A percentile compares a stretch with the other conserved stretches of the same genome.
Conservation (phyloP, 2,888 invertebrate species). For the Mylabris sibirica region DNA sequence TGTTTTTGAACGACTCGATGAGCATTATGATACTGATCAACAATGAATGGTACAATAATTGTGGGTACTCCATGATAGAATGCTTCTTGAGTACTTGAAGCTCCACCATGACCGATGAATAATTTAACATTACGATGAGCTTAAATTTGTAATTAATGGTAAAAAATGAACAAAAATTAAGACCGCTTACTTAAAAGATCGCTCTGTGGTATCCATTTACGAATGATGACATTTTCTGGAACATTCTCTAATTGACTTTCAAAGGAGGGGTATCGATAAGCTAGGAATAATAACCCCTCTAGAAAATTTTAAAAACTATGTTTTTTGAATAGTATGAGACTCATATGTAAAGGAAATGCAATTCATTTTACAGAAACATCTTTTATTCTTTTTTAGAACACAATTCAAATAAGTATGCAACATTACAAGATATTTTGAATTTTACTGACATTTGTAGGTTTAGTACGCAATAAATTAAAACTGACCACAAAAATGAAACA, state of each 20-base stretch:
- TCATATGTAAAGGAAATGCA: no score
- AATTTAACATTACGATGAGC: constrained; percentile 45
- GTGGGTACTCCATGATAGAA: constrained; percentile 43
- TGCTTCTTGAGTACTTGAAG: constrained; percentile 43
- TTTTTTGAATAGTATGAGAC: no score
- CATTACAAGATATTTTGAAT: no score
- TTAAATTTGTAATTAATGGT: constrained; percentile 21
- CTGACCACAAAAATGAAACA: no score
- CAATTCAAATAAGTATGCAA: no score
- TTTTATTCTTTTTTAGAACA: no score
- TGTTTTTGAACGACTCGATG: constrained; percentile 44
- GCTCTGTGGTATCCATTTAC: constrained; percentile 59
- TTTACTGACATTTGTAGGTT: no score
- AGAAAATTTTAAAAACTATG: no score
- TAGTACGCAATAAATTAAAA: no score
- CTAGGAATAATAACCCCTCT: no score
- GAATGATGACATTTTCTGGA: constrained; percentile 56
- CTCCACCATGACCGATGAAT: constrained; percentile 46
- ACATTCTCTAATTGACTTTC: constrained; percentile 50
- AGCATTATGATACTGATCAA: constrained; percentile 47
- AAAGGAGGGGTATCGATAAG: constrained; percentile 34
- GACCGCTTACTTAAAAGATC: constrained; percentile 56
- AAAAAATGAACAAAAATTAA: neutral
- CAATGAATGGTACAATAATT: constrained; percentile 41
- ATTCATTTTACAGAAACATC: no score